Percentiles rank a stretch among this genome's conserved stretches.
These are phyloP conservation scores for Frankliniella fusca DNA, from an alignment of 2,888 invertebrate species.

Conservation along the genomic window DNA sequence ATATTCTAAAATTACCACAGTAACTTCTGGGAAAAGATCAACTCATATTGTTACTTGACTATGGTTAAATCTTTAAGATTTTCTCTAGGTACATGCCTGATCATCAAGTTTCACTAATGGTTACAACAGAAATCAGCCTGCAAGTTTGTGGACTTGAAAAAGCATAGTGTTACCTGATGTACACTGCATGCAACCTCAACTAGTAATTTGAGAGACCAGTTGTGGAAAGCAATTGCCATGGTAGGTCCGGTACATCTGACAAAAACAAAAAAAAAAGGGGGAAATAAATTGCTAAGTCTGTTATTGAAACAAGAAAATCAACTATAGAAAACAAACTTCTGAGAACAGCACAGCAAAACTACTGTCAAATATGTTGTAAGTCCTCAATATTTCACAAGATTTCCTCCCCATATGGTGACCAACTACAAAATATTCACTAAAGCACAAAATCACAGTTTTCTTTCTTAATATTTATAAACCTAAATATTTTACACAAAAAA, in stretches of 20 bases:
- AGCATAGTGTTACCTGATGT: background rate
- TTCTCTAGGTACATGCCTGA: background rate
- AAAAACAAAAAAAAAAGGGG: background rate
- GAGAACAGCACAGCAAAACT: background rate
- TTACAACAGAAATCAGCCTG: background rate
- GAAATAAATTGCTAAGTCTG: slow-evolving; percentile 13
- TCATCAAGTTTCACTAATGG: too few species aligned
- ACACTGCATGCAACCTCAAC: background rate
- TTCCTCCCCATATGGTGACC: background rate
- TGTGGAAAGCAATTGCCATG: slow-evolving; percentile 18
- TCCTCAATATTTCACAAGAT: background rate
- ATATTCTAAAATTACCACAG: background rate
- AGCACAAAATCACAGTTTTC: background rate
- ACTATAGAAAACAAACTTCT: background rate
- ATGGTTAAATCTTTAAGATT: background rate
- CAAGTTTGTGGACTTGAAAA: background rate
- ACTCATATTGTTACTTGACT: background rate
- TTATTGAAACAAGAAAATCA: background rate
- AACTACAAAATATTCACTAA: background rate
- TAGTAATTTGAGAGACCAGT: background rate
- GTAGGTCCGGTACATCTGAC: slow-evolving; percentile 13
- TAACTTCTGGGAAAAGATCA: background rate
- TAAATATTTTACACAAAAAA: too few species aligned
- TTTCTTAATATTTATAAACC: too few species aligned
- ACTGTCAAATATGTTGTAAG: background rate